Evolutionary conservation across 2,797 vertebrate species (phyloP).

Genomic region (Eulemur albifrons): DNA sequence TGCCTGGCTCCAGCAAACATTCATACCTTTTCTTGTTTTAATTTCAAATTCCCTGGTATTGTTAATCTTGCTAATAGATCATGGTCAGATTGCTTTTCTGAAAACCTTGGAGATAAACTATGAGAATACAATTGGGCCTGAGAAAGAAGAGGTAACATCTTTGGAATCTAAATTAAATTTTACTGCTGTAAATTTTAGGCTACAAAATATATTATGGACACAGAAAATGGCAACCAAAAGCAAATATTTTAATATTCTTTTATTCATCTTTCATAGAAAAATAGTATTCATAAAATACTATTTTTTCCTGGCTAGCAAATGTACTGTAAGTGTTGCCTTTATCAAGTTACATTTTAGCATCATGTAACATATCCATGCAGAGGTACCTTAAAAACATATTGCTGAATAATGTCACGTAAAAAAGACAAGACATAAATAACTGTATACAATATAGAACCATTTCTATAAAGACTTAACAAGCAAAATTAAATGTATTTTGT

Average conservation of each 20-base stretch:
- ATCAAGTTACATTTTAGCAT: neutral
- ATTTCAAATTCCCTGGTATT: neutral
- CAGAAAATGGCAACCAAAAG: neutral
- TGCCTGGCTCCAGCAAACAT: neutral
- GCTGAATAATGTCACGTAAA: neutral
- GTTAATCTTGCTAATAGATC: neutral
- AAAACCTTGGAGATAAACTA: neutral
- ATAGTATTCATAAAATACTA: neutral
- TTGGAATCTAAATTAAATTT: neutral
- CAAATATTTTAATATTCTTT: neutral
- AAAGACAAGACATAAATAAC: neutral
- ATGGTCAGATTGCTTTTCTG: neutral
- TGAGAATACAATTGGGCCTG: neutral
- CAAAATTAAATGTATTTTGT: neutral
- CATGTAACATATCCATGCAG: neutral
- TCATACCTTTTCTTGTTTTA: neutral
- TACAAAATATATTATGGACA: neutral
- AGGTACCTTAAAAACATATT: neutral
- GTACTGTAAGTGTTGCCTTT: neutral
- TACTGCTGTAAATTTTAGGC: neutral
- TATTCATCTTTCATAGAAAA: neutral
- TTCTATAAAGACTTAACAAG: neutral
- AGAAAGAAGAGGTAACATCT: neutral
- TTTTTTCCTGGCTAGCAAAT: neutral
- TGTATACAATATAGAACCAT: neutral